Evolutionary conservation across 2,797 vertebrate species (phyloP).

Genomic region (Macrochelys suwanniensis): DNA sequence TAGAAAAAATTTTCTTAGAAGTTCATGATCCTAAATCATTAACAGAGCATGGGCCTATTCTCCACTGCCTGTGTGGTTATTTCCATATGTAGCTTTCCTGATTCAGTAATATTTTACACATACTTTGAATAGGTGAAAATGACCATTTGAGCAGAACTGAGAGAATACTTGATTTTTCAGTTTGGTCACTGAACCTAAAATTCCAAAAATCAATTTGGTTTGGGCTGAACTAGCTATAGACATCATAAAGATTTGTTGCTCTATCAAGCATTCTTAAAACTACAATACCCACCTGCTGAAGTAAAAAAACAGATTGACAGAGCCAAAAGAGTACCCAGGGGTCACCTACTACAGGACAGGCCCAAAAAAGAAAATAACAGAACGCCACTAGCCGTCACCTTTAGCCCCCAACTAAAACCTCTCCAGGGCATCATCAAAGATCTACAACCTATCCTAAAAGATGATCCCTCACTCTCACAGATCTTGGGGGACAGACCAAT

Average conservation of each 20-base stretch:
- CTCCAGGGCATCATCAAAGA: too few species aligned
- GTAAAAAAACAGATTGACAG: too few species aligned
- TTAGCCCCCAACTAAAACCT: too few species aligned
- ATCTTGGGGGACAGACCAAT: too few species aligned
- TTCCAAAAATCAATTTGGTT: neutral
- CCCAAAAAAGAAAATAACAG: too few species aligned
- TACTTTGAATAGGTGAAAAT: neutral
- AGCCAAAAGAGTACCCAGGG: too few species aligned
- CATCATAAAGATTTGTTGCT: constrained; percentile 12
- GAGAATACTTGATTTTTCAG: neutral
- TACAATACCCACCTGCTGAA: too few species aligned
- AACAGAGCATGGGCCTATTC: constrained; percentile 20
- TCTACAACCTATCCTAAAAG: too few species aligned
- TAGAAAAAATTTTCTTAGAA: neutral
- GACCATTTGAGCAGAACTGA: neutral
- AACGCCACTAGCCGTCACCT: too few species aligned
- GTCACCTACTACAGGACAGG: too few species aligned
- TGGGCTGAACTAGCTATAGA: neutral
- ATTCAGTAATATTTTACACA: neutral
- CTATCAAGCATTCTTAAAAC: too few species aligned
- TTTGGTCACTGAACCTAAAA: neutral
- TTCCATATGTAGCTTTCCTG: neutral
- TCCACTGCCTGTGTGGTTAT: neutral
- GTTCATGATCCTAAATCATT: neutral
- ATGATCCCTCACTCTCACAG: too few species aligned